Evolutionary conservation across 2,888 invertebrate genomes (phyloP).

Genomic region (Xanthostigma xanthostigma): DNA sequence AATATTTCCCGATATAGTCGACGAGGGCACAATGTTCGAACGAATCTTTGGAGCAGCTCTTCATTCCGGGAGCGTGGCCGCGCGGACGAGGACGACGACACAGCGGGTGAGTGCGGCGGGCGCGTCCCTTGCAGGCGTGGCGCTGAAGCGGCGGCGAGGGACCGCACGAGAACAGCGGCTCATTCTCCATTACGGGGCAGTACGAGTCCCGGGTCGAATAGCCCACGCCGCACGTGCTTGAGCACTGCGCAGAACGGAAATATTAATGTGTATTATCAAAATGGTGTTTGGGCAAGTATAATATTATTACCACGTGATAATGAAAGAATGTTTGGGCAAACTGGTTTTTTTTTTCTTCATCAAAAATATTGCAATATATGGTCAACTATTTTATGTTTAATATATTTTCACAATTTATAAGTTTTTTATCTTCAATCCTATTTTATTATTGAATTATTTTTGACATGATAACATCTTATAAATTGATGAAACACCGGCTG

Average conservation of each 20-base stretch:
- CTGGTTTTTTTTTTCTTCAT: no score
- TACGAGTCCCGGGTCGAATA: conserved; percentile 35
- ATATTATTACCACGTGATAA: no score
- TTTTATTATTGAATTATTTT: no score
- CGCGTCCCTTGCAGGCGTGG: conserved; percentile 32
- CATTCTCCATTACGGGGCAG: conserved; percentile 35
- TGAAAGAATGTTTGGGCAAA: no score
- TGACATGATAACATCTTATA: no score
- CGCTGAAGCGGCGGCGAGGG: conserved; percentile 34
- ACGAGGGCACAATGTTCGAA: conserved; percentile 34
- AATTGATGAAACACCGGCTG: no score
- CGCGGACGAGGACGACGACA: conserved; percentile 20
- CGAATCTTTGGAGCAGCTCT: conserved; percentile 19
- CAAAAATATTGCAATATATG: no score
- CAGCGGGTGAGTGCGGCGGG: conserved; percentile 16
- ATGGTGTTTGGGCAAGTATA: no score
- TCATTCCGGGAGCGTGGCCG: conserved; percentile 19
- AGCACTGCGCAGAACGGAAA: conserved; percentile 35
- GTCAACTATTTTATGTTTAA: no score
- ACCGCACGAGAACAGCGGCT: conserved; percentile 34
- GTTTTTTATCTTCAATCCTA: no score
- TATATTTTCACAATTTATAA: no score
- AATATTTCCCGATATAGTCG: conserved; percentile 28
- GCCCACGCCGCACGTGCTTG: conserved; percentile 43
- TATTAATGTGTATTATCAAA: conserved; percentile 8